Evolutionary conservation across 2,888 invertebrate genomes (phyloP), one percentile per base, ranked within the genome.

Genomic region (Anorthoa munda): DNA sequence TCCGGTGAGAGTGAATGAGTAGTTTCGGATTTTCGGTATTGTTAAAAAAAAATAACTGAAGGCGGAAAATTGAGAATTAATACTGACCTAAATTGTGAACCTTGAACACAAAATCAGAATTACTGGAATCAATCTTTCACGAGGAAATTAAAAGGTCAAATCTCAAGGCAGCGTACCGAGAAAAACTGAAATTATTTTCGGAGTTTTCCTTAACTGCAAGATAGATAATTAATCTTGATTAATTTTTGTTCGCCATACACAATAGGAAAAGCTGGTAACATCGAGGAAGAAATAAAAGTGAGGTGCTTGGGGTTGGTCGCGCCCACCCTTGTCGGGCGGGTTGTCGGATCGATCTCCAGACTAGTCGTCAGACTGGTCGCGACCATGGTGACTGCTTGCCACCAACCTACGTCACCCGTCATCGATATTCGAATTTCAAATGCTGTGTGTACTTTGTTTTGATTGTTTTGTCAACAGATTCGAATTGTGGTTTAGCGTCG

Each of bases 291-390:
- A 84, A 89, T 87, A 86, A 87, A 86, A 88, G 84, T 85, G 77
- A 83, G 83, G 88, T 70, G 77, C 65, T 75, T 45, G 82, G 86
- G 89, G 89, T 78, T 72, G 66, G 60, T 86, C 77, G 83, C 87
- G 80, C 87, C 90, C 90, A 83, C 90, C 89, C 87, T 81, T 73
- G 70, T 77, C 61, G 87, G 87, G 89, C 86, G 89, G 78, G 72
- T 85, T 72, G 79, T 51, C 51, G 83, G 85, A 89, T 86, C 85
- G 86, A 86, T 90, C 79, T 21, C 26, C 12, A 66, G 65, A 78
- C 81, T 58, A 65, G 82, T 88, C 79, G 76, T 0, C 12, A 79
- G 75, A 79, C 81, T 59, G 59, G 82, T 89, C 78, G 76, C 7
- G 9, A 9, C 39, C 39, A 39, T 9, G 39, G 39, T 9, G 39